Conservation (phyloP, 2,113 vertebrate species). For the Isurus oxyrinchus region DNA sequence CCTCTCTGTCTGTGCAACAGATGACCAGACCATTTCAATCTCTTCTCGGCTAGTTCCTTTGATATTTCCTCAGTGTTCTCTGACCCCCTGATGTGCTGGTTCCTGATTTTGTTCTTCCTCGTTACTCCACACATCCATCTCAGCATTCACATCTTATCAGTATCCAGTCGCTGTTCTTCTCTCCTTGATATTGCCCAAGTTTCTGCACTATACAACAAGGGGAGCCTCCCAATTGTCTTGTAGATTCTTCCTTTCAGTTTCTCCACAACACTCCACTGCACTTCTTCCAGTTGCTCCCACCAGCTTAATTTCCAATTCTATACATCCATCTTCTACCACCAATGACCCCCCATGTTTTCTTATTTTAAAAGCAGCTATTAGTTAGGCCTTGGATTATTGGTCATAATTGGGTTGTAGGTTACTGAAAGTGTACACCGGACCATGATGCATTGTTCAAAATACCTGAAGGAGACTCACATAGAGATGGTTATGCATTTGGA, state of each 20-base stretch:
- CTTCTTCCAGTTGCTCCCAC: neutral
- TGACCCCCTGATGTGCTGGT: neutral
- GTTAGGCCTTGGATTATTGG: neutral
- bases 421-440: too few relatives aligned
- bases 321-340: neutral
- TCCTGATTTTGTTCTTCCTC: neutral
- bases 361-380: neutral
- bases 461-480: too few relatives aligned
- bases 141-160: neutral
- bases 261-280: neutral
- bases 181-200: neutral
- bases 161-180: neutral
- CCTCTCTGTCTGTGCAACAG: neutral
- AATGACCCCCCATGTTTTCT: neutral
- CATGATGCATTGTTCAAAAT: neutral
- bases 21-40: neutral
- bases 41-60: neutral
- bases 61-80: neutral
- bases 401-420: neutral
- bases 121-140: neutral
- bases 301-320: neutral
- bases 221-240: neutral
- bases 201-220: neutral
- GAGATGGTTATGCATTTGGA: neutral
- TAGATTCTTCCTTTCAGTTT: neutral